Evolutionary conservation across 2,113 vertebrate species (phyloP).

Genomic region (Callospermophilus lateralis): DNA sequence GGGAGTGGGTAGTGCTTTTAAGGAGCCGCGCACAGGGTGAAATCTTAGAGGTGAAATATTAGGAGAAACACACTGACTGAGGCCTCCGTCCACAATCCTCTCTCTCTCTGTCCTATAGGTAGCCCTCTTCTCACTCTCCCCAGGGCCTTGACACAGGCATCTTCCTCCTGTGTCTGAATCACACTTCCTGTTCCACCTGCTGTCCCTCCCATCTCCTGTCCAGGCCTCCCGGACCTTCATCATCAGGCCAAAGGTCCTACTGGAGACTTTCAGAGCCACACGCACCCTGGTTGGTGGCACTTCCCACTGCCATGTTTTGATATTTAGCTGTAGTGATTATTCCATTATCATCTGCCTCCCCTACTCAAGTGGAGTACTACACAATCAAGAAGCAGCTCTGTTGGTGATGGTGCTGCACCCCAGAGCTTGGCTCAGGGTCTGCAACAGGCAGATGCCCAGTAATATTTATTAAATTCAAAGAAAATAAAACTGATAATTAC

Average conservation of each 20-base stretch:
- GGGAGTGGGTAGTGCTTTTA: no score
- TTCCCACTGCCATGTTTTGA: not conserved
- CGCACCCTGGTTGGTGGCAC: no score
- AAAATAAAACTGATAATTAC: not conserved
- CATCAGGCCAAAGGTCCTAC: not conserved
- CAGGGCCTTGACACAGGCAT: not conserved
- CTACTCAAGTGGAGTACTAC: not conserved
- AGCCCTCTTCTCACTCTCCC: not conserved
- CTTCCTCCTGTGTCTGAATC: not conserved
- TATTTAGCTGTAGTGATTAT: not conserved
- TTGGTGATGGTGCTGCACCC: not conserved
- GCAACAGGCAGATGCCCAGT: not conserved
- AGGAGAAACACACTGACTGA: not conserved
- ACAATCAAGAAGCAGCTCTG: not conserved
- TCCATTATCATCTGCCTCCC: no score
- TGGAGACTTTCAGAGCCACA: not conserved
- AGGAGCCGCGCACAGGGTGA: not conserved
- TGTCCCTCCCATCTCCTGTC: not conserved
- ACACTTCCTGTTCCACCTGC: not conserved
- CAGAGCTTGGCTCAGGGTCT: not conserved
- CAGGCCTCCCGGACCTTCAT: not conserved
- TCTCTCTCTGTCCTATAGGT: not conserved
- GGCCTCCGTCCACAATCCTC: not conserved
- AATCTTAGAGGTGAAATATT: not conserved
- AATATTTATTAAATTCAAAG: not conserved